These are phyloP conservation scores for Cryptotis parvus DNA, from an alignment of 2,113 vertebrate genomes.

Conservation along the genomic window DNA sequence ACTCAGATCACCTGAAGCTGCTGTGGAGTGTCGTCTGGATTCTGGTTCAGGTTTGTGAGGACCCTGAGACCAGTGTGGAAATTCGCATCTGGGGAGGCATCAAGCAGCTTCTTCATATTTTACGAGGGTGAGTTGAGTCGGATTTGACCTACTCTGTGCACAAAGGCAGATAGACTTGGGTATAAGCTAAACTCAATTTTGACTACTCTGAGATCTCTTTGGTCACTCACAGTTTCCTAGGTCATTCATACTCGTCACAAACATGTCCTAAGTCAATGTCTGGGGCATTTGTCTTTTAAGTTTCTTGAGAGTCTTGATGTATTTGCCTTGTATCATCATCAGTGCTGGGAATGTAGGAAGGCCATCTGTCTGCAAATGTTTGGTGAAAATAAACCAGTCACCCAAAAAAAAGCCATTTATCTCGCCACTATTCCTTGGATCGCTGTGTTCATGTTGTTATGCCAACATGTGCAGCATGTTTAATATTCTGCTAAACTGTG, in stretches of 20 bases:
- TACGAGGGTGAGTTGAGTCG: slow-evolving; percentile 86
- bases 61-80: slow-evolving; percentile 90
- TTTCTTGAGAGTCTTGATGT: not conserved
- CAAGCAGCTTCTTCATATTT: slow-evolving; percentile 93
- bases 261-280: not conserved
- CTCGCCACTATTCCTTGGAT: not conserved
- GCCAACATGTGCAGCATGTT: not conserved
- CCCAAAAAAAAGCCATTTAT: not conserved
- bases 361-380: not conserved
- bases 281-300: not conserved
- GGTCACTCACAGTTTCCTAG: not conserved
- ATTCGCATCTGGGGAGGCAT: slow-evolving; percentile 94
- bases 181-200: accelerated
- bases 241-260: not conserved
- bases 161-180: not conserved
- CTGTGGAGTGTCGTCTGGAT: slow-evolving; percentile 94
- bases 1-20: slow-evolving; percentile 91
- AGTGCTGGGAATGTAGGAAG: not conserved
- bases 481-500: not conserved
- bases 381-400: not conserved
- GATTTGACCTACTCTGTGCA: not conserved
- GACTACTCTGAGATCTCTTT: not conserved
- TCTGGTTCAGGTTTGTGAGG: slow-evolving; percentile 94
- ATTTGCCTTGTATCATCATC: not conserved
- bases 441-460: not conserved